These are phyloP conservation scores for Corythornis vintsioides DNA, from an alignment of 2,113 vertebrate genomes.

Conservation along the genomic window DNA sequence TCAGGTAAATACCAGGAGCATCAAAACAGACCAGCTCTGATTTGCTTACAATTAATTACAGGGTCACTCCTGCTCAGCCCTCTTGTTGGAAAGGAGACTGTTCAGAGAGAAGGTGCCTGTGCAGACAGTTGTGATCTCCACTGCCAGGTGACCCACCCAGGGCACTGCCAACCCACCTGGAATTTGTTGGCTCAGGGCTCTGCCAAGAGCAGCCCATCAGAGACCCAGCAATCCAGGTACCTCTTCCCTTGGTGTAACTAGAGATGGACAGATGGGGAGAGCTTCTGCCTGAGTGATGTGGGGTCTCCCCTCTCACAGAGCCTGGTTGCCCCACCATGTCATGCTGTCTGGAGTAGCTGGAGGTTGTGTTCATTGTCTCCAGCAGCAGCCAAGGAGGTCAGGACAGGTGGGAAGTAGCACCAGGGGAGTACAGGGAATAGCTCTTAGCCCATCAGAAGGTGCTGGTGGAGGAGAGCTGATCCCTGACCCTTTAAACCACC, in stretches of 20 bases:
- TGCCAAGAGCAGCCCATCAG: not conserved
- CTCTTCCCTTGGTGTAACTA: not conserved
- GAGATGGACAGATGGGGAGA: not conserved
- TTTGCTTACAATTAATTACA: not conserved
- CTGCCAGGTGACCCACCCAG: not conserved
- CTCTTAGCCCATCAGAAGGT: not conserved
- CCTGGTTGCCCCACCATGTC: not conserved
- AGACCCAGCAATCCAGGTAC: not conserved
- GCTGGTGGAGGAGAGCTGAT: not conserved
- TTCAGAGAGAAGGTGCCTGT: not conserved
- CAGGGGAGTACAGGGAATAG: not conserved
- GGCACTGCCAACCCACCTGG: accelerated
- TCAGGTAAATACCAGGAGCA: not conserved
- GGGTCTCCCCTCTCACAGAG: not conserved
- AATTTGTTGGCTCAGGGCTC: accelerated
- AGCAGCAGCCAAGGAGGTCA: not conserved
- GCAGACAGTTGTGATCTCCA: not conserved
- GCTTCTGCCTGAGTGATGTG: accelerated
- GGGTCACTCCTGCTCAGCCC: not conserved
- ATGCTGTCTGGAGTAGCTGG: accelerated
- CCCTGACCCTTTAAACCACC: not conserved
- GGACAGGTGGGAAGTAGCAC: not conserved
- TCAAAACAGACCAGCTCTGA: not conserved
- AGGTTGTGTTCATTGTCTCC: not conserved
- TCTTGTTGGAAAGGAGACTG: not conserved